Conservation (phyloP, 2,113 vertebrate genomes). For the Sinocyclocheilus anshuiensis region DNA sequence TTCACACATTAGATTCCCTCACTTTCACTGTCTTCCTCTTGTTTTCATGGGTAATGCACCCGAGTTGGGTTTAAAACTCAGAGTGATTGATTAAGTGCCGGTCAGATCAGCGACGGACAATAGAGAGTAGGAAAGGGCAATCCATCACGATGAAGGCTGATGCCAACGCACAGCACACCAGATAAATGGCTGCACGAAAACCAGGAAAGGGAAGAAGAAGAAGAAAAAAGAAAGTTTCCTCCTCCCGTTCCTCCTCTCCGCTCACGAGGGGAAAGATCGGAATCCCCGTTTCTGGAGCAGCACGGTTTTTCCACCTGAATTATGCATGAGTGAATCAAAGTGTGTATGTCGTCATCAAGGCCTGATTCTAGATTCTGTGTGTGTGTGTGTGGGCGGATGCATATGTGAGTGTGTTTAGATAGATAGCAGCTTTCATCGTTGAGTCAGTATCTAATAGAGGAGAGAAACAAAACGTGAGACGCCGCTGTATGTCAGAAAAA, state of each 20-base stretch:
- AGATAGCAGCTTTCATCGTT: not conserved
- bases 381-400: slow-evolving; percentile 26
- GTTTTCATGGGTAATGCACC: slow-evolving; percentile 13
- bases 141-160: slow-evolving; percentile 73
- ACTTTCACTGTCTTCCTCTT: slow-evolving; percentile 6
- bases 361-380: slow-evolving; percentile 35
- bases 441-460: not conserved
- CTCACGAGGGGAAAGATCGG: slow-evolving; percentile 8
- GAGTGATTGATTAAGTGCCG: slow-evolving; percentile 68
- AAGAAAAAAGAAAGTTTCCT: slow-evolving; percentile 7
- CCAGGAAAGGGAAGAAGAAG: not conserved
- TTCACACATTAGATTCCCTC: not conserved
- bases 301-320: slow-evolving; percentile 64
- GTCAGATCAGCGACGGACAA: slow-evolving; percentile 65
- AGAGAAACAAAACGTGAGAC: not conserved
- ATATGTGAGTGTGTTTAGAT: slow-evolving; percentile 23
- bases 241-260: not conserved
- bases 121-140: slow-evolving; percentile 65
- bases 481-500: not conserved
- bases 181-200: slow-evolving; percentile 65
- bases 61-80: slow-evolving; percentile 55
- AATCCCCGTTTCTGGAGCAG: slow-evolving; percentile 43
- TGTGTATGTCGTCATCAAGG: slow-evolving; percentile 52
- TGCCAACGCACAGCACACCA: slow-evolving; percentile 58
- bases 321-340: slow-evolving; percentile 65